phyloP scores from a whole-genome alignment of 2,113 vertebrate species.

The Oenanthe oenanthe region DNA sequence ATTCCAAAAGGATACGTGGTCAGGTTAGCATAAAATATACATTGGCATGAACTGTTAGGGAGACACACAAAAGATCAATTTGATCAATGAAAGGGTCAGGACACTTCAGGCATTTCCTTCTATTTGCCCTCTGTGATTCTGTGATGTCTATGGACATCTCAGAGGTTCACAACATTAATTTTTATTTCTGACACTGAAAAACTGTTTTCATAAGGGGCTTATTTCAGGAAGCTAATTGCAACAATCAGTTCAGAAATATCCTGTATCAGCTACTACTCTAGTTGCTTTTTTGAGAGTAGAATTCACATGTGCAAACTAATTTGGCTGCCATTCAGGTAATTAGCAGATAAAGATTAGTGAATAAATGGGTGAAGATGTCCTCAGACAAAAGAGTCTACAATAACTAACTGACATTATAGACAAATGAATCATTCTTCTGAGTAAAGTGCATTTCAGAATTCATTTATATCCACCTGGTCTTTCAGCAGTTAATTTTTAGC shows the following conservation, averaged over 20 bases:
- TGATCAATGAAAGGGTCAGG: neutral
- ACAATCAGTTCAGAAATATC: neutral
- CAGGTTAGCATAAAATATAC: neutral
- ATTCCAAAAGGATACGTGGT: neutral
- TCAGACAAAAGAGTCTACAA: neutral
- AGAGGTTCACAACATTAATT: neutral
- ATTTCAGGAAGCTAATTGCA: neutral
- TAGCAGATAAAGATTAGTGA: neutral
- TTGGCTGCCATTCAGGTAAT: neutral
- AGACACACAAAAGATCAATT: neutral
- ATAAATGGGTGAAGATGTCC: neutral
- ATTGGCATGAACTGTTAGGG: neutral
- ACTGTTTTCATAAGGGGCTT: neutral
- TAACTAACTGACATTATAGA: neutral
- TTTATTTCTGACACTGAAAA: neutral
- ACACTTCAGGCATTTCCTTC: neutral
- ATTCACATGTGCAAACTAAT: neutral
- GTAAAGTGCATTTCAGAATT: neutral
- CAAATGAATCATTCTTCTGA: neutral
- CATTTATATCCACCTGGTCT: neutral
- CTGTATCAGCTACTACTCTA: neutral
- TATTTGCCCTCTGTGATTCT: neutral
- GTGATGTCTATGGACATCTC: neutral
- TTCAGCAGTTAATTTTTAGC: neutral
- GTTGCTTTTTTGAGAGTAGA: neutral